phyloP scores from a whole-genome alignment of 2,113 vertebrate genomes.

The Lathamus discolor region DNA sequence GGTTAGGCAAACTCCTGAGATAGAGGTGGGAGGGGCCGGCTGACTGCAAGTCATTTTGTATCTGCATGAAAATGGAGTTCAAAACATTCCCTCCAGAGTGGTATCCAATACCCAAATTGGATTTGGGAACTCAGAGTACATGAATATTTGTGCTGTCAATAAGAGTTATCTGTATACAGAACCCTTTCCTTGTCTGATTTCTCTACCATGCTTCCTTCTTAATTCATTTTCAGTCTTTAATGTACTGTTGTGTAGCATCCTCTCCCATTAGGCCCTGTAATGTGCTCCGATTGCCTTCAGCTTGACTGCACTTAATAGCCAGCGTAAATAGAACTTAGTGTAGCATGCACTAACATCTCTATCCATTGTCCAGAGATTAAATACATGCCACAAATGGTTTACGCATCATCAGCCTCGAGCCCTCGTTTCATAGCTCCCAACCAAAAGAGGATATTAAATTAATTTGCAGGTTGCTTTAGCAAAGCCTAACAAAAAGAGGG shows the following conservation, averaged over 20 bases:
- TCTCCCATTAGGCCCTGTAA: slow-evolving; percentile 87
- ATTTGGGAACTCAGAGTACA: slow-evolving; percentile 69
- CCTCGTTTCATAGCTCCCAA: slow-evolving; percentile 83
- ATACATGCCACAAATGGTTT: slow-evolving; percentile 89
- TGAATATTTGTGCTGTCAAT: slow-evolving; percentile 74
- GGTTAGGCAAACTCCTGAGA: background rate
- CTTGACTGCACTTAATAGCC: slow-evolving; percentile 89
- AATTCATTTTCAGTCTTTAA: slow-evolving; percentile 87
- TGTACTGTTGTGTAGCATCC: slow-evolving; percentile 86
- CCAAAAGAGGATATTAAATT: slow-evolving; percentile 88
- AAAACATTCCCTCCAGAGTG: slow-evolving; percentile 56
- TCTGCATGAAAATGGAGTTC: slow-evolving; percentile 61
- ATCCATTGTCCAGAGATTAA: slow-evolving; percentile 90
- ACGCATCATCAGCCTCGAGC: slow-evolving; percentile 85
- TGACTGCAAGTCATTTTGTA: background rate
- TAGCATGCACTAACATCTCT: slow-evolving; percentile 89
- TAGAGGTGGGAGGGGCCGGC: background rate
- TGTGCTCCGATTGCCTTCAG: slow-evolving; percentile 86
- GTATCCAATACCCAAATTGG: slow-evolving; percentile 71
- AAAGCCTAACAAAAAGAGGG: slow-evolving; percentile 78
- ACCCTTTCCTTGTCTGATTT: slow-evolving; percentile 76
- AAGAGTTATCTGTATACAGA: slow-evolving; percentile 79
- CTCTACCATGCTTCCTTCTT: slow-evolving; percentile 78
- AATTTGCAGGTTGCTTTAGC: slow-evolving; percentile 89
- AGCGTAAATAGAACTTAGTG: slow-evolving; percentile 91